Conservation (phyloP, 2,888 invertebrate genomes). For the Isoperla grammatica region DNA sequence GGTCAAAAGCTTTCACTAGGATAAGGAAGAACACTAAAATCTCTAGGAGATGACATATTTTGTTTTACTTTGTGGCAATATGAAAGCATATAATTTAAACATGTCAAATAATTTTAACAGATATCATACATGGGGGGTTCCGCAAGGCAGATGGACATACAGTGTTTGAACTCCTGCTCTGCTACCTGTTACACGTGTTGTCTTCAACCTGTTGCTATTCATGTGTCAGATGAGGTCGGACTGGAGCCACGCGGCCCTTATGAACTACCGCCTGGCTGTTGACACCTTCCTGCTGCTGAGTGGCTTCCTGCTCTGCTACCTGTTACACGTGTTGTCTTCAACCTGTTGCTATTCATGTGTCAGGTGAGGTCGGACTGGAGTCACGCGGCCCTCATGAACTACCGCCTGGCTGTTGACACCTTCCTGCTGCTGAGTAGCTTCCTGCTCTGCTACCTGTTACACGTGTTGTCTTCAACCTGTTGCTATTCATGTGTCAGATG, state of each 20-base stretch:
- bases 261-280: constrained; percentile 48
- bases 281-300: constrained; percentile 60
- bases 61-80: too few relatives aligned
- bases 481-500: constrained; percentile 39
- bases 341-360: constrained; percentile 27
- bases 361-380: constrained; percentile 42
- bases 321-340: constrained; percentile 20
- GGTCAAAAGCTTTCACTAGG: too few relatives aligned
- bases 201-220: neutral
- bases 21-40: too few relatives aligned
- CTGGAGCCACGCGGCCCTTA: constrained; percentile 42
- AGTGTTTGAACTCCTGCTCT: neutral
- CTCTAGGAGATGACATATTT: too few relatives aligned
- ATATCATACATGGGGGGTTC: too few relatives aligned
- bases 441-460: constrained; percentile 43
- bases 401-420: constrained; percentile 54
- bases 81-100: too few relatives aligned
- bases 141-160: too few relatives aligned
- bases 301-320: constrained; percentile 49
- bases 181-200: neutral
- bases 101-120: too few relatives aligned
- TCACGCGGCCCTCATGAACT: constrained; percentile 42
- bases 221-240: constrained; percentile 41
- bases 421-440: constrained; percentile 59
- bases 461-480: neutral